Conservation (phyloP, 2,113 vertebrate genomes). For the Setophaga coronata region DNA sequence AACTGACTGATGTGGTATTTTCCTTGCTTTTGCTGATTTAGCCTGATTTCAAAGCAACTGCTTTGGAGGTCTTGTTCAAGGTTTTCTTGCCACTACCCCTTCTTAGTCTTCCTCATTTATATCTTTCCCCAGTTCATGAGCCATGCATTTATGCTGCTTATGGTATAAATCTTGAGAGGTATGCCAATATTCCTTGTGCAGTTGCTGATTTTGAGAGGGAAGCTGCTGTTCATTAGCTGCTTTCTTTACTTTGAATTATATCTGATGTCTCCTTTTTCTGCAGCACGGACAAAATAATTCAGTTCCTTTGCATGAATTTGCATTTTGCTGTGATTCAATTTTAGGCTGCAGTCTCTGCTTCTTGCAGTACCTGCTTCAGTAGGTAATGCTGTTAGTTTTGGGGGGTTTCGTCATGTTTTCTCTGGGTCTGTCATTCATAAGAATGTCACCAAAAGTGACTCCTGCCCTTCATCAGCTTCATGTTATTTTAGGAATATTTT, state of each 20-base stretch:
- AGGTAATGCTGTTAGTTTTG: background rate
- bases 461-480: background rate
- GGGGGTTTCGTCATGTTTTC: background rate
- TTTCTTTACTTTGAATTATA: conserved; percentile 17
- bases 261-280: background rate
- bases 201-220: background rate
- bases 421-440: background rate
- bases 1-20: background rate
- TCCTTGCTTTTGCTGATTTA: background rate
- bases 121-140: background rate
- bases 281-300: conserved; percentile 1
- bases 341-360: background rate
- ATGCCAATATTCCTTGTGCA: background rate
- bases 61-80: background rate
- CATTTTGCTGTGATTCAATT: conserved; percentile 14
- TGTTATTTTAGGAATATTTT: background rate
- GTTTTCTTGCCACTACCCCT: background rate
- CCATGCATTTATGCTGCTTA: background rate
- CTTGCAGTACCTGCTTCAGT: background rate
- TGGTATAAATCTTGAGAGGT: background rate
- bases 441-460: background rate
- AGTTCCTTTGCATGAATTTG: background rate
- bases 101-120: background rate
- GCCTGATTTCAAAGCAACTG: background rate
- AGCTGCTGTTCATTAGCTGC: conserved; percentile 1